A percentile compares a stretch with the other conserved stretches of the same genome.
phyloP scores from a whole-genome alignment of 1,140 invertebrate species.

The Drosophila suzukii region DNA sequence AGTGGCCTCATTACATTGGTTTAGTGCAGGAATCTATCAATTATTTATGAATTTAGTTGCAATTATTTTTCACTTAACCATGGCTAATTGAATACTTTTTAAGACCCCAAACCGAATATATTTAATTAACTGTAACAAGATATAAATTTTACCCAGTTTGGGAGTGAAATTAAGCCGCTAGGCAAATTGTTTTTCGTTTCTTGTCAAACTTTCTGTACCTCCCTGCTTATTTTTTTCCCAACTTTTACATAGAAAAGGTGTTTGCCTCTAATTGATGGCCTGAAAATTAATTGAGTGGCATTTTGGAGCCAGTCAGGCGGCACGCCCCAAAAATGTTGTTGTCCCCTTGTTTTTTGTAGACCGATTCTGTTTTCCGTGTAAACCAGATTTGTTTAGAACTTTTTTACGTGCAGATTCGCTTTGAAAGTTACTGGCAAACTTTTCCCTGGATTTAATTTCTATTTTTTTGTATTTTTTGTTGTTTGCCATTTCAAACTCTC shows the following conservation, averaged over 20 bases:
- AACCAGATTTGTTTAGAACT: constrained; percentile 48
- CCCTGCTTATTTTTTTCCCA: constrained; percentile 11
- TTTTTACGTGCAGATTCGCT: constrained; percentile 41
- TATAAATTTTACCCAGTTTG: constrained; percentile 35
- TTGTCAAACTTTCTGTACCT: constrained; percentile 47
- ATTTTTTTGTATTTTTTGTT: constrained; percentile 10
- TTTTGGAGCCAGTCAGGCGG: constrained; percentile 34
- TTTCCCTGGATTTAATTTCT: constrained; percentile 37
- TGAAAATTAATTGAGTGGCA: constrained; percentile 67
- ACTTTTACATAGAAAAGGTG: constrained; percentile 73
- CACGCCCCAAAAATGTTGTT: constrained; percentile 28
- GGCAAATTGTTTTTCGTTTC: constrained; percentile 50
- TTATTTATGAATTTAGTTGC: neutral
- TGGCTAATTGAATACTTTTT: constrained; percentile 42
- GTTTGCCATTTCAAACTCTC: constrained; percentile 7
- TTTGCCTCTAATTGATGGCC: constrained; percentile 66
- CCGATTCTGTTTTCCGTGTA: constrained; percentile 36
- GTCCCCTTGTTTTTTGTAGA: constrained; percentile 6
- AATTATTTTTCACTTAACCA: constrained; percentile 42
- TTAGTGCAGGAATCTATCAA: neutral
- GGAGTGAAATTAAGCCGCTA: constrained; percentile 41
- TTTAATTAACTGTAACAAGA: constrained; percentile 65
- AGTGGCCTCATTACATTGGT: neutral
- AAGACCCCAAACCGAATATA: constrained; percentile 23
- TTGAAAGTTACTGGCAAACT: constrained; percentile 41